These are phyloP conservation scores for Epsilonema sp. DNA, from an alignment of 2,888 invertebrate genomes.

Conservation along the genomic window DNA sequence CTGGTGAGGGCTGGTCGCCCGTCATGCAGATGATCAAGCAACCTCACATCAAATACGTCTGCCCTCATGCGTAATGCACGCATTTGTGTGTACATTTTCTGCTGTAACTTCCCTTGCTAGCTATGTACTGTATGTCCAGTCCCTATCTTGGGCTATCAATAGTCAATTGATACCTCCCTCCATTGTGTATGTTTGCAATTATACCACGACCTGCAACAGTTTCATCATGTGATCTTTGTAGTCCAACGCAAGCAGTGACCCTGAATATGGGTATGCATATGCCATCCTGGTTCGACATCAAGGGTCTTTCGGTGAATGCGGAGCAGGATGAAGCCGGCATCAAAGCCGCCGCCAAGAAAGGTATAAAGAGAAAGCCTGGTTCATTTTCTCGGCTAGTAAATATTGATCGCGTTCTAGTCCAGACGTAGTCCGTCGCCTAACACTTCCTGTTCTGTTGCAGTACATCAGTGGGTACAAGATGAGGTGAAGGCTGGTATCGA, in stretches of 20 bases:
- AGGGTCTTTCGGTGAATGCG: constrained; percentile 3
- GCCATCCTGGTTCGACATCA: constrained; percentile 12
- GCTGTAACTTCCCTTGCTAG: not conserved
- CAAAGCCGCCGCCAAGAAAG: constrained; percentile 2
- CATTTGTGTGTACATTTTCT: not conserved
- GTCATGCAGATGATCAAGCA: constrained; percentile 3
- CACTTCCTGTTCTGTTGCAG: too few species aligned
- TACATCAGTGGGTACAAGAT: constrained; percentile 37
- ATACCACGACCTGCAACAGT: too few species aligned
- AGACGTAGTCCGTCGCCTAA: too few species aligned
- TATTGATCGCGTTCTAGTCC: too few species aligned
- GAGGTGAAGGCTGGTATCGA: constrained; percentile 64
- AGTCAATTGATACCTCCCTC: too few species aligned
- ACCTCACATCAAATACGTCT: constrained; percentile 10
- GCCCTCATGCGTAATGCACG: constrained; percentile 9
- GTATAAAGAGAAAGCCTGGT: too few species aligned
- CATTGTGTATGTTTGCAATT: too few species aligned
- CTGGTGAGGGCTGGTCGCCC: constrained; percentile 10
- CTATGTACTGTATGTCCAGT: too few species aligned
- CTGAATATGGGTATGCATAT: constrained; percentile 9
- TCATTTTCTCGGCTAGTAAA: too few species aligned
- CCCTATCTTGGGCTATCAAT: too few species aligned
- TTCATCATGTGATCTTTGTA: too few species aligned
- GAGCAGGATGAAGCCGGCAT: constrained; percentile 10
- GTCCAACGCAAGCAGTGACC: constrained; percentile 6